These are phyloP conservation scores for Pammene aurita DNA, from an alignment of 2,888 invertebrate species.

Conservation along the genomic window DNA sequence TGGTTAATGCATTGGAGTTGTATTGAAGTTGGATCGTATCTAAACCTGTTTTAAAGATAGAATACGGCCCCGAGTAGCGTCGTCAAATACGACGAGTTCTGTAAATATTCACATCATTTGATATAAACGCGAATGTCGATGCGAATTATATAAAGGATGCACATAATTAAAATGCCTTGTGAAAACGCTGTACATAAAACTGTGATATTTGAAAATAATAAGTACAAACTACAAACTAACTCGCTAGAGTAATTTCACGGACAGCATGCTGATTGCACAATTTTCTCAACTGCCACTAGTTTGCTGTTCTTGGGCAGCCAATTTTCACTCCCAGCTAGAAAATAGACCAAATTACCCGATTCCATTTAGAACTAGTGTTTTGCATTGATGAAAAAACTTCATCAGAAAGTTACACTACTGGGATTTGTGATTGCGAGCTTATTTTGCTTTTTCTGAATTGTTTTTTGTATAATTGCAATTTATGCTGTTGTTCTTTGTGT, in stretches of 20 bases:
- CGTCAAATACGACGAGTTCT: too few relatives aligned
- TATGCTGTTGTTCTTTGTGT: not conserved
- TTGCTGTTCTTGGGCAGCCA: slow-evolving; percentile 20
- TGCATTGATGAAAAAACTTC: slow-evolving; percentile 23
- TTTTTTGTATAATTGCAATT: not conserved
- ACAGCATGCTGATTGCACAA: slow-evolving; percentile 11
- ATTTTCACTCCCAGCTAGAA: slow-evolving; percentile 31
- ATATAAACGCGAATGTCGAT: too few relatives aligned
- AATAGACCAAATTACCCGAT: slow-evolving; percentile 22
- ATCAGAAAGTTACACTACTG: slow-evolving; percentile 10
- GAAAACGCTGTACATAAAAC: too few relatives aligned
- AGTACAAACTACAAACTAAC: not conserved
- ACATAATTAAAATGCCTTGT: too few relatives aligned
- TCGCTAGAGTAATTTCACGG: slow-evolving; percentile 1
- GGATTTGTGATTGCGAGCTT: slow-evolving; percentile 9
- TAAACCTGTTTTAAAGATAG: too few relatives aligned
- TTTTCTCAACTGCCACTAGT: slow-evolving; percentile 11
- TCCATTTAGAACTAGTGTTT: slow-evolving; percentile 15
- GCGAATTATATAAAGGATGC: too few relatives aligned
- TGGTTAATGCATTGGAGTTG: too few relatives aligned
- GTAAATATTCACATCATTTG: too few relatives aligned
- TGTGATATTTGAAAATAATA: not conserved
- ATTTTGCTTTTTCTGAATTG: not conserved
- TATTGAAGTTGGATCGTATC: too few relatives aligned
- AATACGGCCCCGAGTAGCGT: too few relatives aligned